Base-by-base conservation (phyloP, 2,113 vertebrate species). In the Lagopus leucura region DNA sequence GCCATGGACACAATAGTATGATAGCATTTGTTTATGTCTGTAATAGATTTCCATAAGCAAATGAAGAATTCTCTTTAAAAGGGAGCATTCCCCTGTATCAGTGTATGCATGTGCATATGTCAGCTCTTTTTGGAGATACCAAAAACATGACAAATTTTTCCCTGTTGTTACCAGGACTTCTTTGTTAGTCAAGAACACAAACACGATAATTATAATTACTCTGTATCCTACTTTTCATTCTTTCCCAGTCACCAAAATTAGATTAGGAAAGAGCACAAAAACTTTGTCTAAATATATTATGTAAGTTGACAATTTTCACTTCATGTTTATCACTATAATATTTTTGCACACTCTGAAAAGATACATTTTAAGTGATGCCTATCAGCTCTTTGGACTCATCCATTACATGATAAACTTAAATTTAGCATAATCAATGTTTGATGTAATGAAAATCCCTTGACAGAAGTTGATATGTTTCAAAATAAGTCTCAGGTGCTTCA, bases 361-460 rank as follows among this genome's bases (percentile, higher is more conserved):
- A 86, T 75, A 40, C 60, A 22, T 77, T 90, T 94, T 87, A 91
- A 95, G 90, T 5, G 8, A 58, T 60, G 64, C 32, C 83, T 84
- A 88, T 93, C 45, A 87, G 43, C 71, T 90, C 75, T 92, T 97
- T 52, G 93, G 84, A 96, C 54, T 15, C 86, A 73, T 83, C 47
- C 75, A 55, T 69, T 70, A 48, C 9, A 45, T 40, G 12, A 54
- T 89, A 92, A 92, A 79, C 61, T 65, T 64, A 93, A 75, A 60
- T 78, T 71, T 92, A 94, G 50, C 65, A 90, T 96, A 95, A 92
- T 89, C 72, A 93, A 40, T 91, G 67, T 93, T 63, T 92, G 43
- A 47, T 87, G 32, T 87, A 97, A 93, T 93, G 80, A 94, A 97
- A 97, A 91, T 94, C 67, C 93, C 90, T 94, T 91, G 86, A 92